Evolutionary conservation across 37 sponge, comb jelly and placozoan species (phyloP).

Genomic region (Eunapius fragilis): DNA sequence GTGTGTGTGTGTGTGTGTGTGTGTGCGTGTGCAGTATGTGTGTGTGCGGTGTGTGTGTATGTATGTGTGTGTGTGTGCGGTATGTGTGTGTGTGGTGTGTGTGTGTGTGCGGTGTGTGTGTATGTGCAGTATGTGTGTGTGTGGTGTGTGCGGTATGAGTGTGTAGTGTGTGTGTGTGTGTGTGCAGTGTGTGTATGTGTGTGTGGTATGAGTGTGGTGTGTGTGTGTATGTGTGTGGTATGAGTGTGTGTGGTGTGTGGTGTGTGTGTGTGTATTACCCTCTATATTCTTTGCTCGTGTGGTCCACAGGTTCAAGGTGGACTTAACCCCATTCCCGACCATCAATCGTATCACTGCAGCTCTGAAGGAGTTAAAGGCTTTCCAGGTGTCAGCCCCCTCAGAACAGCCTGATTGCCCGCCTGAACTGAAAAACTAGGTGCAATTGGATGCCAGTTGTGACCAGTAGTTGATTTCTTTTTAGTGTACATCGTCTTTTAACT

Average conservation of each 20-base stretch:
- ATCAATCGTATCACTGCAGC: conserved; percentile 75
- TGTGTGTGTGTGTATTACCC: background rate
- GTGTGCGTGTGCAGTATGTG: conserved; percentile 16
- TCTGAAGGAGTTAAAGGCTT: conserved; percentile 70
- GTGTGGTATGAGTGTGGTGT: too few species aligned
- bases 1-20: conserved; percentile 3
- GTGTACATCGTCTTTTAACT: too few species aligned
- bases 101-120: background rate
- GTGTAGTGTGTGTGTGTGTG: background rate
- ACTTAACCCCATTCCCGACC: conserved; percentile 82
- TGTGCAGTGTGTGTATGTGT: conserved; percentile 5
- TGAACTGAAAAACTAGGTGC: conserved; percentile 38
- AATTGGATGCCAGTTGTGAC: background rate
- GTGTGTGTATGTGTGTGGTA: conserved; percentile 8
- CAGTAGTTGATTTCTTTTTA: too few species aligned
- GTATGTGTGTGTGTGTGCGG: background rate
- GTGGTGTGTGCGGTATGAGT: background rate
- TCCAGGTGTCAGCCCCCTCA: conserved; percentile 74
- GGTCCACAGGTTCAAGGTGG: conserved; percentile 83
- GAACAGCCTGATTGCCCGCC: conserved; percentile 95
- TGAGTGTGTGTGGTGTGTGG: background rate
- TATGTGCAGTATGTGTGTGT: conserved; percentile 14
- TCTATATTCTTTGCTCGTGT: background rate
- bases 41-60: background rate
- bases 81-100: background rate